Base-by-base conservation (phyloP, 2,797 vertebrate species). In the Mus spretus region DNA sequence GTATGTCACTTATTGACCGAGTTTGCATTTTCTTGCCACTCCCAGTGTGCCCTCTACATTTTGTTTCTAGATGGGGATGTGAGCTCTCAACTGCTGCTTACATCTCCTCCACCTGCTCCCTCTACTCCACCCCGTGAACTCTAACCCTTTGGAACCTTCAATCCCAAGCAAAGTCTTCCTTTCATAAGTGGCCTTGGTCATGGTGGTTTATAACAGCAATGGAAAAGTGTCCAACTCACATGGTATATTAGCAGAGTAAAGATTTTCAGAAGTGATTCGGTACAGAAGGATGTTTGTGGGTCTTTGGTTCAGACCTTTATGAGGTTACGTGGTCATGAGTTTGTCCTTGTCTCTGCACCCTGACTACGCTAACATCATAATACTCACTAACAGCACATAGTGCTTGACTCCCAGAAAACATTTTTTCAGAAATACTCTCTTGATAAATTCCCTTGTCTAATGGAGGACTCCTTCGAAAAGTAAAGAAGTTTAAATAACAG, bases 1-100 rank as follows among this genome's bases (percentile, higher is more conserved):
- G 44, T 0, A 50, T 9, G 11, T 47, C 28, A 47, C 34, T 3
- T 9, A 0, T 9, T 50, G n/a, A 40, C 4, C 24, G 19, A 22
- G 74, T 53, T n/a, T 24, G 31, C 34, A 31, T 24, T 50, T 50
- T 67, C 31, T 9, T 24, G 3, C 0, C 19, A n/a, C 6, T 53
- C 44, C 31, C 63, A 85, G 12, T 85, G 31, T 65, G 17, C 31
- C 31, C 17, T 65, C 28, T 50, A 50, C 31, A n/a, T n/a, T 50
- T 44, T 85, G 6, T 20, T 50, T 67, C 12, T 34, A 14, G 14
- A 53, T 1, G 26, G 50, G 44, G 53, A 61, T 22, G n/a, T 50
- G 11, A 67, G 31, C 44, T 67, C 19, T 67, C 34, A 53, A 13
- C 12, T 26, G 44, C 63, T 15, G 20, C 31, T n/a, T 7, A 20